phyloP scores from a whole-genome alignment of 2,797 vertebrate species.

The Artibeus jamaicensis region DNA sequence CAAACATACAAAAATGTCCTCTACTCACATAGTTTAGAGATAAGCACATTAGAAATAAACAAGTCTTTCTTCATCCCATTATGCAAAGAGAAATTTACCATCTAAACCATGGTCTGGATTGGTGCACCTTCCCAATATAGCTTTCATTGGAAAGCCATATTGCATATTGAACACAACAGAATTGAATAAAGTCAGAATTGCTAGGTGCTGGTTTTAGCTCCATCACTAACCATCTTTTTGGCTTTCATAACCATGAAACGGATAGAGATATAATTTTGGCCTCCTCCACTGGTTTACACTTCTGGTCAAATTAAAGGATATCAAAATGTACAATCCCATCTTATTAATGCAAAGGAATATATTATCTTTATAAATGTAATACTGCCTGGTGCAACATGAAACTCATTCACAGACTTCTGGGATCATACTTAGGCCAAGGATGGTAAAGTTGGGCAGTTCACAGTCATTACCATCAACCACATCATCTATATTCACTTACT shows the following conservation, averaged over 20 bases:
- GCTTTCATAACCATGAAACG: neutral
- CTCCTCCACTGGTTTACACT: neutral
- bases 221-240: neutral
- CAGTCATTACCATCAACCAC: neutral
- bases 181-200: neutral
- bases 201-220: neutral
- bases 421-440: neutral
- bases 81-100: neutral
- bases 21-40: neutral
- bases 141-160: neutral
- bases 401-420: neutral
- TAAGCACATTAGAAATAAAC: neutral
- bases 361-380: neutral
- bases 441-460: neutral
- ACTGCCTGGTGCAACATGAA: neutral
- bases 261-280: neutral
- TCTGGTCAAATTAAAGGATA: neutral
- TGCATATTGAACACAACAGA: neutral
- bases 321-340: neutral
- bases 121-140: neutral
- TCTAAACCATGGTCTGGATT: neutral
- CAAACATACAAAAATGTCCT: neutral
- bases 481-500: neutral
- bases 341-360: neutral
- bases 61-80: neutral